phyloP scores from a whole-genome alignment of 2,113 vertebrate species.

The Tetraodon nigroviridis region DNA sequence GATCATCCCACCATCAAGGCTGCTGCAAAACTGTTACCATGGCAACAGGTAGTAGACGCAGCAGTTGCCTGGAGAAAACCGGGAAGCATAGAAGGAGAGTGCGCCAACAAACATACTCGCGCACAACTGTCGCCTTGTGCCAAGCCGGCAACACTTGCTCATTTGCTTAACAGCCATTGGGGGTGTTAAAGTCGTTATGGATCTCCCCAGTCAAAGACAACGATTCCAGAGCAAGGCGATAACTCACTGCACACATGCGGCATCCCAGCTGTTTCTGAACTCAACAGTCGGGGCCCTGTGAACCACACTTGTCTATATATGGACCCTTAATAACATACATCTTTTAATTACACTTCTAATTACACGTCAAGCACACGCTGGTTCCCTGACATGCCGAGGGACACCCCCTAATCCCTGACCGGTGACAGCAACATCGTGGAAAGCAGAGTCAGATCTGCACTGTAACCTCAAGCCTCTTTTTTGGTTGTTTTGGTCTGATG shows the following conservation, averaged over 20 bases:
- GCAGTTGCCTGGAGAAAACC: slow-evolving; percentile 50
- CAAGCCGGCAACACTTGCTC: slow-evolving; percentile 38
- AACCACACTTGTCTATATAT: background rate
- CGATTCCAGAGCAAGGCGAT: slow-evolving; percentile 59
- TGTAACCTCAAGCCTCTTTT: no score
- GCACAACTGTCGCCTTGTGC: slow-evolving; percentile 19
- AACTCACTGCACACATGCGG: slow-evolving; percentile 46
- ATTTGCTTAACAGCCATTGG: slow-evolving; percentile 60
- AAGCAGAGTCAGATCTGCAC: no score
- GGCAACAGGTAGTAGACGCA: slow-evolving; percentile 56
- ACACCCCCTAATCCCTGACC: slow-evolving; percentile 10
- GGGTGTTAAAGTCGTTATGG: slow-evolving; percentile 54
- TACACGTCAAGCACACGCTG: background rate
- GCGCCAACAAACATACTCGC: slow-evolving; percentile 4
- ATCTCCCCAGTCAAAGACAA: slow-evolving; percentile 54
- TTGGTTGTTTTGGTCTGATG: no score
- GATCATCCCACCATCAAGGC: slow-evolving; percentile 76
- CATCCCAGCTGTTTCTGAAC: slow-evolving; percentile 43
- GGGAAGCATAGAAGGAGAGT: slow-evolving; percentile 27
- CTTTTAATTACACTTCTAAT: slow-evolving; percentile 13
- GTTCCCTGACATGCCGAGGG: slow-evolving; percentile 7
- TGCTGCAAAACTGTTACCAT: slow-evolving; percentile 68
- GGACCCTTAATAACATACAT: background rate
- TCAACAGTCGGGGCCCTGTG: background rate
- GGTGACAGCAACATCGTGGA: background rate